phyloP scores from a whole-genome alignment of 2,888 invertebrate genomes.

The Incurvaria masculella region DNA sequence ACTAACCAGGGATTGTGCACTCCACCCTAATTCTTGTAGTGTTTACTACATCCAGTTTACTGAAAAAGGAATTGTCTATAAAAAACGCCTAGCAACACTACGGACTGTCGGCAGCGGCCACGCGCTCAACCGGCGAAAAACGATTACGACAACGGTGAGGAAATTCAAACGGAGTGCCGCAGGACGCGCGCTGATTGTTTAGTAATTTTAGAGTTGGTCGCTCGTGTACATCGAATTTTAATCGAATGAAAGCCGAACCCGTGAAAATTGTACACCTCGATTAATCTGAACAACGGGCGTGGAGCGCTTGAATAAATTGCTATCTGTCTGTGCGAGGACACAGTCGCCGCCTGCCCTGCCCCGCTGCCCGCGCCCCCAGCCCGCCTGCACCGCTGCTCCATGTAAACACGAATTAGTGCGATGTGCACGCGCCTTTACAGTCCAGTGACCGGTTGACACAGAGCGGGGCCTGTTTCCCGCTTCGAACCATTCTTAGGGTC shows the following conservation, averaged over 20 bases:
- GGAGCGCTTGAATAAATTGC: conserved; percentile 15
- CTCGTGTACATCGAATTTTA: conserved; percentile 32
- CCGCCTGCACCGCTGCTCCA: neutral
- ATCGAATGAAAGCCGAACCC: conserved; percentile 18
- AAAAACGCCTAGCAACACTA: no score
- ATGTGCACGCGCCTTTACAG: neutral
- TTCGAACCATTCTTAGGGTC: no score
- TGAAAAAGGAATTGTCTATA: no score
- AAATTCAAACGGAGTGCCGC: neutral
- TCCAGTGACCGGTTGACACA: neutral
- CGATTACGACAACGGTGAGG: neutral
- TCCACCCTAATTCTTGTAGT: no score
- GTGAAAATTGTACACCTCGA: conserved; percentile 37
- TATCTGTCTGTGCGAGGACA: neutral
- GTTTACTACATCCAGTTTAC: no score
- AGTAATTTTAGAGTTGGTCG: conserved; percentile 13
- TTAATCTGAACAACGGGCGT: conserved; percentile 27
- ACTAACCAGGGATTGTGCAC: no score
- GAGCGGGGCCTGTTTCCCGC: no score
- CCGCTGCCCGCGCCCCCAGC: neutral
- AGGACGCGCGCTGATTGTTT: conserved; percentile 1
- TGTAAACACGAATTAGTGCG: neutral
- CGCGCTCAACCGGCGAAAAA: neutral
- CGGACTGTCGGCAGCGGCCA: neutral
- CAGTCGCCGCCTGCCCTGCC: neutral